phyloP scores from a whole-genome alignment of 2,797 vertebrate species.

The Hoplostethus atlanticus region DNA sequence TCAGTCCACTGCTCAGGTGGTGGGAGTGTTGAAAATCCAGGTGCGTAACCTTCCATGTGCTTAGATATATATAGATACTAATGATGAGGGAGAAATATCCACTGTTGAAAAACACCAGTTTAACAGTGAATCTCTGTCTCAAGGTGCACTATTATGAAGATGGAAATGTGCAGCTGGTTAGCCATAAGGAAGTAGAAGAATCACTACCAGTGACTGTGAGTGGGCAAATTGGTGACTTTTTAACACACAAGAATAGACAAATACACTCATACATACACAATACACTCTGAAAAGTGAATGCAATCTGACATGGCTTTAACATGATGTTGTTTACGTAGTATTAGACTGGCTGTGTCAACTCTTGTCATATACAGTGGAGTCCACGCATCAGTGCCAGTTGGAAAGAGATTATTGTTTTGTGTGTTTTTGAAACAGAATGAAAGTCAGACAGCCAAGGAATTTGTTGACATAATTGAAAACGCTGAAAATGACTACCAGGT shows the following conservation, averaged over 20 bases:
- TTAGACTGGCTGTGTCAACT: neutral
- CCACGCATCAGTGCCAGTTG: neutral
- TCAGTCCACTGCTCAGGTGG: constrained; percentile 95
- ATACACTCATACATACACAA: neutral
- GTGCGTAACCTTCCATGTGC: constrained; percentile 73
- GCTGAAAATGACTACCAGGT: constrained; percentile 99
- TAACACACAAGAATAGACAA: neutral
- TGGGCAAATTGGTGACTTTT: constrained; percentile 47
- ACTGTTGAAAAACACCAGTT: neutral
- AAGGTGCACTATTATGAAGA: constrained; percentile 99
- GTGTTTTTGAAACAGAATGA: constrained; percentile 87
- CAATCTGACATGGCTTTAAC: neutral
- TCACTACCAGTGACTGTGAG: constrained; percentile 95
- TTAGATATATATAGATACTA: neutral
- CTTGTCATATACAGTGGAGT: neutral
- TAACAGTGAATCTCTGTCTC: neutral
- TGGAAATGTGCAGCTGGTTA: constrained; percentile 99
- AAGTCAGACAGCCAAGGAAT: constrained; percentile 94
- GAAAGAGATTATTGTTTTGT: constrained; percentile 8
- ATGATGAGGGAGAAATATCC: neutral
- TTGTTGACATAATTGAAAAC: constrained; percentile 96
- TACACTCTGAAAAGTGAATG: neutral
- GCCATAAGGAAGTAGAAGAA: constrained; percentile 98
- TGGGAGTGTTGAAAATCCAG: constrained; percentile 99
- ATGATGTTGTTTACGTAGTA: neutral